Evolutionary conservation across 2,113 vertebrate genomes (phyloP), one percentile per base, ranked within the genome.

Genomic region (Podarcis cretensis): DNA sequence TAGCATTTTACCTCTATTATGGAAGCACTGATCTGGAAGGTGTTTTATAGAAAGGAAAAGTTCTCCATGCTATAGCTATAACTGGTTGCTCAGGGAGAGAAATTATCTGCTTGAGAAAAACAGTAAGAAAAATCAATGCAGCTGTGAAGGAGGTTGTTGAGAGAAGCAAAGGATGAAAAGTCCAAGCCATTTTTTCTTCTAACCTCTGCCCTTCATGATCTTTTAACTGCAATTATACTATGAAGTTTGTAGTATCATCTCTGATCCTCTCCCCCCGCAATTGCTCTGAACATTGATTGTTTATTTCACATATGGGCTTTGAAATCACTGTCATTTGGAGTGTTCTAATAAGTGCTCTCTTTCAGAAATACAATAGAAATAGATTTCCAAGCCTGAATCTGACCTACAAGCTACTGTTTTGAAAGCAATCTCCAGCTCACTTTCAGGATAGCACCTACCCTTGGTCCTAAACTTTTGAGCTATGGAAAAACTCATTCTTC

Each of bases 151-250:
- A 84, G 63, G 32, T 76, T 81, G 84, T 68, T 81, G 57, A 66
- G 37, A 13, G 74, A 54, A n/a, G 35, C 43, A 37, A 89, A 27
- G 35, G 7, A 43, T 80, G 59, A 73, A 40, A 40, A 35, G 82
- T 57, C 48, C 48, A 80, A 37, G 68, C 66, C 12, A 78, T 84
- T 79, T 84, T 78, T 48, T 89, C 40, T 71, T 59, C n/a, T 71
- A 77, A 71, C 40, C 63, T 89, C 43, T 89, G 43, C 65, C 30
- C 65, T 13, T 48, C 57, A 4, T 89, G 63, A 32, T 77, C 13
- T 90, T 68, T 90, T 37, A 87, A 87, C n/a, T 37, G 40, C 40
- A 85, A 87, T 43, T 83, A 83, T 63, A 87, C 32, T 75, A 54
- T 87, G 79, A 78, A 83, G 37, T 71, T 8, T 75, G 32, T 25